These are phyloP conservation scores for Solea solea DNA, from an alignment of 2,113 vertebrate species.

Conservation along the genomic window DNA sequence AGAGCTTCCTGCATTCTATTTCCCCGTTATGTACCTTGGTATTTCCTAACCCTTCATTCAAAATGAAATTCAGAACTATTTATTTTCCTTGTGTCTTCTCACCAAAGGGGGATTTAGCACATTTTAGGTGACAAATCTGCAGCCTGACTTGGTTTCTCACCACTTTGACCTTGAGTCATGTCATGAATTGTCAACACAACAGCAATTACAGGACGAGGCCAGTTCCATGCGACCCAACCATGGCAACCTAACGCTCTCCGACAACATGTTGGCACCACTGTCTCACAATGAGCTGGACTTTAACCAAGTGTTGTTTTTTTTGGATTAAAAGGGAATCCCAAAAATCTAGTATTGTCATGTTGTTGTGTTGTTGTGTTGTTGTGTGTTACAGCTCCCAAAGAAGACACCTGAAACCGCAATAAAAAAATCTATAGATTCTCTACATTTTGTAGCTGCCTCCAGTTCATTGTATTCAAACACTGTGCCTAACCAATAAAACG, in stretches of 20 bases:
- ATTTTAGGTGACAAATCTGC: slow-evolving; percentile 1
- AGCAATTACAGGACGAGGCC: neutral
- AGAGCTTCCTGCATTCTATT: slow-evolving; percentile 14
- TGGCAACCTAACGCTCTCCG: neutral
- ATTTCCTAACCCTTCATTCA: slow-evolving; percentile 5
- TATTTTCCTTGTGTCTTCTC: slow-evolving; percentile 1
- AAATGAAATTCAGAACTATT: slow-evolving; percentile 4
- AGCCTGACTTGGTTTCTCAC: neutral
- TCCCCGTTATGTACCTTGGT: neutral
- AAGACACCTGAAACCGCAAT: neutral
- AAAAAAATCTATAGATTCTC: neutral
- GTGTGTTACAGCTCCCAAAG: neutral
- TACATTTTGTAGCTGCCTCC: neutral
- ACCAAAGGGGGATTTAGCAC: neutral
- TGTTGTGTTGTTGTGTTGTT: no score
- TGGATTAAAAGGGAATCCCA: neutral
- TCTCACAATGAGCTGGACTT: neutral
- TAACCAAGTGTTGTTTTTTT: neutral
- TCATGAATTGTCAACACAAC: neutral
- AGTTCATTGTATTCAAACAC: neutral
- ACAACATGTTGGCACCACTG: neutral
- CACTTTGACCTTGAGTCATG: neutral
- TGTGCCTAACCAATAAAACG: neutral
- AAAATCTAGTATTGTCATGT: neutral
- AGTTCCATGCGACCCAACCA: neutral